Evolutionary conservation across 2,113 vertebrate genomes (phyloP).

Genomic region (Elephas maximus): DNA sequence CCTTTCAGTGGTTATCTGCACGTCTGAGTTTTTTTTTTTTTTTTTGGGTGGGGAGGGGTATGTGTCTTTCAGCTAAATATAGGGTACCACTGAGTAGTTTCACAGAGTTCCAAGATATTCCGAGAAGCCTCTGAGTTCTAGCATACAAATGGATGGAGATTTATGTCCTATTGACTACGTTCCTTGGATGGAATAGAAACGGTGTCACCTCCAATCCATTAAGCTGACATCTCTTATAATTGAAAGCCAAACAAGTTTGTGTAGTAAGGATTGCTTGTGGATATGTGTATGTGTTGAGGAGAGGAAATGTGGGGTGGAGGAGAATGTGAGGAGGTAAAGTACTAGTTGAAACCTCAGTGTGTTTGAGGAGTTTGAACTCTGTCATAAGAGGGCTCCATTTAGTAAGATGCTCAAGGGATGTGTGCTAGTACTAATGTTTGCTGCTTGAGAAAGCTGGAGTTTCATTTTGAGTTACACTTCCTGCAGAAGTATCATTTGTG

Average conservation of each 20-base stretch:
- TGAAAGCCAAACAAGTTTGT: constrained; percentile 45
- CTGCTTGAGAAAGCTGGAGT: neutral
- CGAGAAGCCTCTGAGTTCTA: constrained; percentile 14
- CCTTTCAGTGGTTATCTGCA: neutral
- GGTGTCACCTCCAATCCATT: constrained; percentile 46
- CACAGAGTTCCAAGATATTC: neutral
- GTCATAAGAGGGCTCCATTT: neutral
- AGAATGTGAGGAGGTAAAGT: neutral
- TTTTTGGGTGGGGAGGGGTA: neutral
- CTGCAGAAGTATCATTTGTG: constrained; percentile 10
- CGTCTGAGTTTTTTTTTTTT: neutral
- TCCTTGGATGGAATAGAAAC: constrained; percentile 32
- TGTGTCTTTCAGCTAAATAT: neutral
- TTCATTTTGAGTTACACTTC: constrained; percentile 3
- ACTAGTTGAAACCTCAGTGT: neutral
- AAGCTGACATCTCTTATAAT: constrained; percentile 41
- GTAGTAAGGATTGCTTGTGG: constrained; percentile 52
- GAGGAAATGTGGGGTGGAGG: neutral
- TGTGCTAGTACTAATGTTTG: neutral
- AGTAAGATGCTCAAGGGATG: neutral
- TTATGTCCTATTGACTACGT: constrained; percentile 55
- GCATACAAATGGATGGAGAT: constrained; percentile 19
- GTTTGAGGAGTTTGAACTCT: constrained; percentile 10
- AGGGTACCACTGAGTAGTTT: neutral
- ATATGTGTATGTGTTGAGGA: constrained; percentile 1